Evolutionary conservation across 2,888 invertebrate genomes (phyloP).

Genomic region (Drosophila setosimentum): DNA sequence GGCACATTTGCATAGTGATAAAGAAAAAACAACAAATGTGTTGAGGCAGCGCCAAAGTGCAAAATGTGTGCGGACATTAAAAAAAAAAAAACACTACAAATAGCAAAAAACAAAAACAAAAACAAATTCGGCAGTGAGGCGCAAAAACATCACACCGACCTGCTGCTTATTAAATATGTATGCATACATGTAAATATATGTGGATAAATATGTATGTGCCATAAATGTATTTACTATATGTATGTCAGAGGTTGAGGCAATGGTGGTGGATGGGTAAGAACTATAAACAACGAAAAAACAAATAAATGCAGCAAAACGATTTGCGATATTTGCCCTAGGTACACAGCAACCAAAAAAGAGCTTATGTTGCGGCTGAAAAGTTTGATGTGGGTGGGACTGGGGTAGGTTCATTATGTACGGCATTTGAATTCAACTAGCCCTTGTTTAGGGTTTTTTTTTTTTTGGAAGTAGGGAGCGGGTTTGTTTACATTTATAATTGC

Average conservation of each 20-base stretch:
- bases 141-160: conserved; percentile 62
- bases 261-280: conserved; percentile 4
- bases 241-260: conserved; percentile 13
- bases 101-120: conserved; percentile 47
- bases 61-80: conserved; percentile 56
- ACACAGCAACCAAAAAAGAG: conserved; percentile 41
- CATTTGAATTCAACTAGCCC: conserved; percentile 22
- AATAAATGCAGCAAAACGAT: conserved; percentile 68
- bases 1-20: conserved; percentile 69
- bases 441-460: conserved; percentile 29
- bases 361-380: conserved; percentile 2
- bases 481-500: conserved; percentile 78
- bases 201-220: conserved; percentile 18
- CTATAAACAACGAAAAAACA: conserved; percentile 38
- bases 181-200: conserved; percentile 51
- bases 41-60: conserved; percentile 56
- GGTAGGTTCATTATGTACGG: conserved; percentile 14
- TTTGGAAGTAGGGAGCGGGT: conserved; percentile 3
- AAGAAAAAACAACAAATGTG: conserved; percentile 34
- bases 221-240: conserved; percentile 13
- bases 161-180: conserved; percentile 73
- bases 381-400: neutral
- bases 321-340: conserved; percentile 62
- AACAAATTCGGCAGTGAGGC: conserved; percentile 27
- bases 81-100: conserved; percentile 37